phyloP scores from a whole-genome alignment of 2,113 vertebrate genomes.

The Xiphorhynchus elegans region DNA sequence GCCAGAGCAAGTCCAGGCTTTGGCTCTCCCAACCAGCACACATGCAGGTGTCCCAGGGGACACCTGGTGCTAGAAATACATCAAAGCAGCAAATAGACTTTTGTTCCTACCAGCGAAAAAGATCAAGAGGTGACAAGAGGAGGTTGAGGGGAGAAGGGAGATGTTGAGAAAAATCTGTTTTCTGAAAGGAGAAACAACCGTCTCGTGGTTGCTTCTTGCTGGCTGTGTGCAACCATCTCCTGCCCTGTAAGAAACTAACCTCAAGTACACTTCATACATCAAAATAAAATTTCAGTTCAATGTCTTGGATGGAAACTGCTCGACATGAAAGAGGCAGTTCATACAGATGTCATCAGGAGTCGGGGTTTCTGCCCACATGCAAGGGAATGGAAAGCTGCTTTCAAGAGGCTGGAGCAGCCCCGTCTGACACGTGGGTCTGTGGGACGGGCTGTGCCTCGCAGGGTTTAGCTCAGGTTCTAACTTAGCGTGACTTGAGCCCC shows the following conservation, averaged over 20 bases:
- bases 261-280: not conserved
- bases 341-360: not conserved
- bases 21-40: not conserved
- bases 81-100: not conserved
- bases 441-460: not conserved
- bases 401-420: not conserved
- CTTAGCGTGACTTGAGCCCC: not conserved
- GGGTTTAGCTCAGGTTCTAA: not conserved
- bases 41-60: not conserved
- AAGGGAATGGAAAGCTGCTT: constrained; percentile 14
- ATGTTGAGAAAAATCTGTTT: not conserved
- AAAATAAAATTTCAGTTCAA: not conserved
- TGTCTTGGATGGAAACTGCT: not conserved
- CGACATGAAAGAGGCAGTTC: not conserved
- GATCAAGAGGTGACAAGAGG: not conserved
- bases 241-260: not conserved
- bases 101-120: not conserved
- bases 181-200: not conserved
- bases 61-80: not conserved
- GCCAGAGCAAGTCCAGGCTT: not conserved
- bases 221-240: not conserved
- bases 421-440: not conserved
- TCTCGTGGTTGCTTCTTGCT: not conserved
- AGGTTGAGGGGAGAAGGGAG: not conserved
- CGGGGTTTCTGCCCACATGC: not conserved